Percentiles rank a stretch among this genome's conserved stretches.
Evolutionary conservation across 2,888 invertebrate species (phyloP).

Genomic region (Zeuzera pyrina): DNA sequence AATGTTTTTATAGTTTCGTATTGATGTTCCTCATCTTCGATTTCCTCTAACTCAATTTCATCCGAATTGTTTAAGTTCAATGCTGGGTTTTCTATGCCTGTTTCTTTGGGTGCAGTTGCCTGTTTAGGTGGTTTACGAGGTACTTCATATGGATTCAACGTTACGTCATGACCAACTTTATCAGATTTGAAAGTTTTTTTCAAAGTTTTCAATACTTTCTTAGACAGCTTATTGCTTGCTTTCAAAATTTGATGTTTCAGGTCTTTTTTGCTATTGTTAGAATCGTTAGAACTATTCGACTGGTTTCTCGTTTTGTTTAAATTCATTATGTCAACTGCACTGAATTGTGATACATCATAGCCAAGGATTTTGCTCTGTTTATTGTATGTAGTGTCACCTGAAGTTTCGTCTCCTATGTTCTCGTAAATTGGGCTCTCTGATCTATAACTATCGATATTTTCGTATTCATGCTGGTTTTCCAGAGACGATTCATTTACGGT

Average conservation of each 20-base stretch:
- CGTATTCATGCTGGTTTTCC: conserved; percentile 44
- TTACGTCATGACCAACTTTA: conserved; percentile 38
- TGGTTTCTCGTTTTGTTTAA: conserved; percentile 39
- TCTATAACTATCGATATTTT: conserved; percentile 50
- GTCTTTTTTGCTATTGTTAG: conserved; percentile 48
- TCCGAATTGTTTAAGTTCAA: conserved; percentile 59
- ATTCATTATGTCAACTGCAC: conserved; percentile 56
- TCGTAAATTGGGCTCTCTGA: conserved; percentile 57
- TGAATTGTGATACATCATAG: conserved; percentile 58
- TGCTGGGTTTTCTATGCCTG: conserved; percentile 60
- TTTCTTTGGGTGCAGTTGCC: conserved; percentile 36
- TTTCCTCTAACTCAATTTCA: conserved; percentile 57
- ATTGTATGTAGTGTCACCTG: conserved; percentile 33
- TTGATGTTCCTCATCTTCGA: conserved; percentile 47
- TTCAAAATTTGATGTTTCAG: conserved; percentile 45
- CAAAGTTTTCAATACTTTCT: conserved; percentile 56
- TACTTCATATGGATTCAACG: conserved; percentile 63
- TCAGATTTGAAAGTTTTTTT: conserved; percentile 60
- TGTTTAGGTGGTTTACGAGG: conserved; percentile 48
- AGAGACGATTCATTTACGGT: conserved; percentile 49
- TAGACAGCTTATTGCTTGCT: conserved; percentile 54
- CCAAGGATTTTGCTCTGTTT: conserved; percentile 68
- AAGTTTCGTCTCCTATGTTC: conserved; percentile 36
- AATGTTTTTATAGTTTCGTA: conserved; percentile 61
- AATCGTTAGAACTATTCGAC: conserved; percentile 42